A percentile compares a stretch with the other conserved stretches of the same genome.
phyloP scores from a whole-genome alignment of 2,797 vertebrate genomes.

The Pristis pectinata region DNA sequence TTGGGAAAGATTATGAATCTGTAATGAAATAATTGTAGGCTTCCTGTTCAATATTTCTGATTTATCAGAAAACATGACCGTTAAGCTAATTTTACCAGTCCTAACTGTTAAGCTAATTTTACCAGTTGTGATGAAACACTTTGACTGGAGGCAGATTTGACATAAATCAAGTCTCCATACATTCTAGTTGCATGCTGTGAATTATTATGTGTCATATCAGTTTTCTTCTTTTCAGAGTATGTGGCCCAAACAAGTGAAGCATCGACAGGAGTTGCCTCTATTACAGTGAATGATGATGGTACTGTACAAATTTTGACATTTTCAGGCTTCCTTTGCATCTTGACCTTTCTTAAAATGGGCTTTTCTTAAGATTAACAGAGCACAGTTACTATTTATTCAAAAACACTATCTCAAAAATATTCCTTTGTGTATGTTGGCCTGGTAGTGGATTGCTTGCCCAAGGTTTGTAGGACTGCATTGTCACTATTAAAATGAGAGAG shows the following conservation, averaged over 20 bases:
- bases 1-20: neutral
- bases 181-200: neutral
- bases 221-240: conserved; percentile 69
- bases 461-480: neutral
- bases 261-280: conserved; percentile 85
- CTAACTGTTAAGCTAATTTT: too few relatives aligned
- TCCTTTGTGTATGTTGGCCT: neutral
- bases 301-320: conserved; percentile 39
- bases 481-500: neutral
- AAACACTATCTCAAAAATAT: neutral
- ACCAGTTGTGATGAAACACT: neutral
- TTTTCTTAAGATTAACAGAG: too few relatives aligned
- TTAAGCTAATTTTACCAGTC: too few relatives aligned
- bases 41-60: neutral
- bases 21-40: neutral
- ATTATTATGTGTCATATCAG: neutral
- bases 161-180: neutral
- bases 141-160: neutral
- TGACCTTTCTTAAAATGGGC: too few relatives aligned
- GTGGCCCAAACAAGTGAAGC: conserved; percentile 75
- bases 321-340: neutral
- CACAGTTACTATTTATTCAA: neutral
- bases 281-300: conserved; percentile 87
- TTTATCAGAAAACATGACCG: neutral
- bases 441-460: neutral